A percentile compares a stretch with the other conserved stretches of the same genome.
phyloP scores from a whole-genome alignment of 2,797 vertebrate species.

The Anguilla marmorata region DNA sequence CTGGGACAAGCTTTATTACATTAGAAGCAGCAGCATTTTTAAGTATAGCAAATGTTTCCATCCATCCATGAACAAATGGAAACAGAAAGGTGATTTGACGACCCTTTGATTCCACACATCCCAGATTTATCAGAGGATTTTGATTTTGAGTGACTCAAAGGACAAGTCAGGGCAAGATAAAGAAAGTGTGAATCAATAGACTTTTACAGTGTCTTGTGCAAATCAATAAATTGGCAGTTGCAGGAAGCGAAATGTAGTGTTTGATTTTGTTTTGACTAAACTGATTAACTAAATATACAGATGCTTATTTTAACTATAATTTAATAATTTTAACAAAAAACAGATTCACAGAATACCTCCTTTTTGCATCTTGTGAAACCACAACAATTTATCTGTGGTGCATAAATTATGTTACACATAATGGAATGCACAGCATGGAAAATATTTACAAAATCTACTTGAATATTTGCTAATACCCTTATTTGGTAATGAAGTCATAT shows the following conservation, averaged over 20 bases:
- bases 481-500: background rate
- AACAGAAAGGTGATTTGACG: background rate
- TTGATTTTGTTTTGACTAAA: slow-evolving; percentile 62
- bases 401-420: background rate
- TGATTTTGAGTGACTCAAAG: slow-evolving; percentile 43
- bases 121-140: slow-evolving; percentile 42
- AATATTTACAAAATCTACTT: background rate
- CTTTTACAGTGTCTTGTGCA: slow-evolving; percentile 56
- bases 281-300: background rate
- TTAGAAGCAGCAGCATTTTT: background rate
- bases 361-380: background rate
- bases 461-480: background rate
- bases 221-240: slow-evolving; percentile 62
- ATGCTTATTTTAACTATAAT: slow-evolving; percentile 29
- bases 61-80: background rate
- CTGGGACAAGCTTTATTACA: background rate
- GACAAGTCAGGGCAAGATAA: slow-evolving; percentile 42
- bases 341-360: background rate
- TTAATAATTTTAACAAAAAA: background rate
- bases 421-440: background rate
- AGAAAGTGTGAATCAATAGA: slow-evolving; percentile 60
- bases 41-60: background rate
- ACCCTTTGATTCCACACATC: background rate
- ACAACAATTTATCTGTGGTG: background rate
- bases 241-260: slow-evolving; percentile 59